These are phyloP conservation scores for Isaurus tuberculatus DNA, from an alignment of 92 coral and sea anemone genomes.

Conservation along the genomic window DNA sequence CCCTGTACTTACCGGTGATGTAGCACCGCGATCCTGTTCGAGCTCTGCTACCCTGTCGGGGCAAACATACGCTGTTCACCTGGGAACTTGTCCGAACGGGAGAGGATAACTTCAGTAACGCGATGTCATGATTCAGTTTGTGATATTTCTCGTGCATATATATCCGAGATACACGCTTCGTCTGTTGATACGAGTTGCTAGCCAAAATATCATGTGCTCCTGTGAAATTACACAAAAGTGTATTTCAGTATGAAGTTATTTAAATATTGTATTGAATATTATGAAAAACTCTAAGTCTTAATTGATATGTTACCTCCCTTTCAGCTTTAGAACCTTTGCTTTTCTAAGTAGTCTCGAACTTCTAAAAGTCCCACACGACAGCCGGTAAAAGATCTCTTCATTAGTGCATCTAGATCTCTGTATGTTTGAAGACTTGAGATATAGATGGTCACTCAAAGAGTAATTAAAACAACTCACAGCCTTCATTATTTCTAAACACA, in stretches of 20 bases:
- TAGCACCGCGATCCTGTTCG: slow-evolving; percentile 42
- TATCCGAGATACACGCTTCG: slow-evolving; percentile 43
- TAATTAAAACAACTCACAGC: too few species aligned
- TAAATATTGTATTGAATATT: background rate
- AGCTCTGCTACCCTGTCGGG: slow-evolving; percentile 25
- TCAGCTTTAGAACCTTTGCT: too few species aligned
- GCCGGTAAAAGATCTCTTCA: too few species aligned
- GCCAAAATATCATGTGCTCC: slow-evolving; percentile 40
- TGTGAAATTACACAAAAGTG: background rate
- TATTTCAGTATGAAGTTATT: background rate
- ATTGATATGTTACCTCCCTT: too few species aligned
- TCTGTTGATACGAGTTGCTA: slow-evolving; percentile 14
- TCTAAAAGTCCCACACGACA: too few species aligned
- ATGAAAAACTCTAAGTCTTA: background rate
- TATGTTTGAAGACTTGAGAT: too few species aligned
- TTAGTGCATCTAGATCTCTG: too few species aligned
- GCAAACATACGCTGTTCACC: slow-evolving; percentile 52
- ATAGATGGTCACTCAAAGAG: too few species aligned
- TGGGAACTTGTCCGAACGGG: slow-evolving; percentile 32
- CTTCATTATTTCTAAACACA: too few species aligned
- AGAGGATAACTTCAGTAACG: slow-evolving; percentile 29
- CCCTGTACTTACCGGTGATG: slow-evolving; percentile 42
- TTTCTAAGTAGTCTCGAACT: too few species aligned
- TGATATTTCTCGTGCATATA: slow-evolving; percentile 33
- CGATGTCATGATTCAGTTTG: slow-evolving; percentile 45